Conservation (phyloP, 2,888 invertebrate species). For the Zeuzera pyrina region DNA sequence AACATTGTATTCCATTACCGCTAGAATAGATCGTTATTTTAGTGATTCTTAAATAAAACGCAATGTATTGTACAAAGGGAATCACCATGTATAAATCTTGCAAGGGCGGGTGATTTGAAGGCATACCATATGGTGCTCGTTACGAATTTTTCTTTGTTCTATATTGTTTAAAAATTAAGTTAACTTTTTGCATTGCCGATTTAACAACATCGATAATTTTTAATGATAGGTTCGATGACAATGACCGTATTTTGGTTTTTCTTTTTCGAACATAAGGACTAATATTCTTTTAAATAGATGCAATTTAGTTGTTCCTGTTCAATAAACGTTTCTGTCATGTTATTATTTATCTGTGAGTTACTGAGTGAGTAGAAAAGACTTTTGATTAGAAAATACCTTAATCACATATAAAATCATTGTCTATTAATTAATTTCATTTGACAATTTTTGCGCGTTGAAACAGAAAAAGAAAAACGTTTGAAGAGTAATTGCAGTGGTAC, state of each 20-base stretch:
- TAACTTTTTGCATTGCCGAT: constrained; percentile 38
- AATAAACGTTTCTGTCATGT: no score
- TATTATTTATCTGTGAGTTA: no score
- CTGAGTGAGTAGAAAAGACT: no score
- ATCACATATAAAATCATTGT: neutral
- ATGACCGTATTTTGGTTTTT: constrained; percentile 22
- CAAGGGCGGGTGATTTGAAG: constrained; percentile 33
- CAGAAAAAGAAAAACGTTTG: constrained; percentile 4
- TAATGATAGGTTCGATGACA: constrained; percentile 32
- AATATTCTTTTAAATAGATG: no score
- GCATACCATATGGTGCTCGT: constrained; percentile 62
- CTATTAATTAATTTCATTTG: neutral
- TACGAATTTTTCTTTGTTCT: constrained; percentile 59
- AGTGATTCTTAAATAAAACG: neutral
- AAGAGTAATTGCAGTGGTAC: constrained; percentile 55
- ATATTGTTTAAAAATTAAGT: constrained; percentile 43
- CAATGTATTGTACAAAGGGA: constrained; percentile 29
- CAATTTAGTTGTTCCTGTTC: no score
- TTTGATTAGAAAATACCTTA: no score
- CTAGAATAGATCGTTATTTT: constrained; percentile 11
- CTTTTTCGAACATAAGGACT: no score
- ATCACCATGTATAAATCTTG: constrained; percentile 45
- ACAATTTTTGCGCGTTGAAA: neutral
- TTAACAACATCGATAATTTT: constrained; percentile 33
- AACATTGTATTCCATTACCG: constrained; percentile 32